Evolutionary conservation across 1,140 invertebrate genomes (phyloP).

Genomic region (Popillia japonica): DNA sequence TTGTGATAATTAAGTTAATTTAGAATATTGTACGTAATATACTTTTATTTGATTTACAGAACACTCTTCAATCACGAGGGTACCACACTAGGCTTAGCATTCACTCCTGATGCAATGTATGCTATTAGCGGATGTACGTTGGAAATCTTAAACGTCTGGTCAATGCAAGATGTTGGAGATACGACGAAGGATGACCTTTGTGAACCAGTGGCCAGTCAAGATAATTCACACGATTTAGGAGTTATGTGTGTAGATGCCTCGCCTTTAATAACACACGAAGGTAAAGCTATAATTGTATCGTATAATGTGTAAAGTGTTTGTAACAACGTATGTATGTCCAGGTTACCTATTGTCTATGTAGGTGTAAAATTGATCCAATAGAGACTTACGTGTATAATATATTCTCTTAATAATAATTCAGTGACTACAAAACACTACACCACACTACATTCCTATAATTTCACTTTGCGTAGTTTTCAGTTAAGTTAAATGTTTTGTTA

Average conservation of each 20-base stretch:
- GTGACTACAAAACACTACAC: too few species aligned
- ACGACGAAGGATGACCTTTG: conserved; percentile 58
- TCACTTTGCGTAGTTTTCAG: too few species aligned
- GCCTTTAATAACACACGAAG: conserved; percentile 55
- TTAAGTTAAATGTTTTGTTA: too few species aligned
- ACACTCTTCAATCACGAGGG: conserved; percentile 74
- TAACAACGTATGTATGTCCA: not conserved
- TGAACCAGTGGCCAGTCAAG: conserved; percentile 60
- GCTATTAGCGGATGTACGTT: conserved; percentile 72
- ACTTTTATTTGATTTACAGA: conserved; percentile 58
- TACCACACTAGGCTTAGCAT: conserved; percentile 68
- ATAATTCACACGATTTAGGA: conserved; percentile 80
- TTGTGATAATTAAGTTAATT: conserved; percentile 2
- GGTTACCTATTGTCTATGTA: too few species aligned
- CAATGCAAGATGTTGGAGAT: conserved; percentile 62
- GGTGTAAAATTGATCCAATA: not conserved
- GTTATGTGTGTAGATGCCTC: conserved; percentile 74
- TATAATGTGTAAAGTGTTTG: not conserved
- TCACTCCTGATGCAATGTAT: conserved; percentile 73
- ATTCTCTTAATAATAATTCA: not conserved
- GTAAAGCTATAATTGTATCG: conserved; percentile 48
- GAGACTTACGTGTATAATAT: not conserved
- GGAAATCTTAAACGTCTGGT: conserved; percentile 74
- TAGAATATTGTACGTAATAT: not conserved
- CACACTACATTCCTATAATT: too few species aligned